phyloP scores from a whole-genome alignment of 2,113 vertebrate species.

The Nanorana parkeri region DNA sequence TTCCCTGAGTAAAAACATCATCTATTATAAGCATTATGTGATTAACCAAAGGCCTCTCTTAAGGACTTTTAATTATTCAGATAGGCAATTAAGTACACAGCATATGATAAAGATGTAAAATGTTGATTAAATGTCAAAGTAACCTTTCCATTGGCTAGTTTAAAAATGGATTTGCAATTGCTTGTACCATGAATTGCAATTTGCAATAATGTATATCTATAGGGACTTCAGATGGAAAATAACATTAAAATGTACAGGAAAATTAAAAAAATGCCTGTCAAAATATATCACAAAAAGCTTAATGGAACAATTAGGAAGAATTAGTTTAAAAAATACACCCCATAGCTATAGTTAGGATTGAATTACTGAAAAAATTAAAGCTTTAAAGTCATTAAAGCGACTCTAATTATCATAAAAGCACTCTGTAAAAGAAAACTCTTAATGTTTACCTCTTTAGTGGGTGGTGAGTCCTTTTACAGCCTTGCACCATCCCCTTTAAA shows the following conservation, averaged over 20 bases:
- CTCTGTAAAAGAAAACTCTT: background rate
- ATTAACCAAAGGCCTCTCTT: constrained; percentile 48
- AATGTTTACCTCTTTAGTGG: too few relatives aligned
- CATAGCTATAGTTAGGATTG: too few relatives aligned
- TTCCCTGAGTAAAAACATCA: constrained; percentile 22
- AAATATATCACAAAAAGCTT: background rate
- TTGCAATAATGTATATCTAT: constrained; percentile 34
- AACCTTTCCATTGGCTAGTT: constrained; percentile 55
- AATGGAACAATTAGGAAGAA: background rate
- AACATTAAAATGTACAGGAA: background rate
- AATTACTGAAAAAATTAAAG: too few relatives aligned
- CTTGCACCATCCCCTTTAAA: too few relatives aligned
- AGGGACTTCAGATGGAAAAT: constrained; percentile 14
- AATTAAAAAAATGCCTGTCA: constrained; percentile 4
- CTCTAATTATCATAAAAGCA: background rate
- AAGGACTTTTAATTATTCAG: constrained; percentile 54
- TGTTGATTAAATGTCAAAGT: constrained; percentile 57
- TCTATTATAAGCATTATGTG: constrained; percentile 51
- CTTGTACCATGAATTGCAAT: constrained; percentile 13
- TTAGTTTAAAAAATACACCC: background rate
- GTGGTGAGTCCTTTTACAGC: too few relatives aligned
- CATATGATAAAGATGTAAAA: constrained; percentile 48
- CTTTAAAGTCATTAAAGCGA: background rate
- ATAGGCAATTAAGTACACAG: constrained; percentile 52
- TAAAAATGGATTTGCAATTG: constrained; percentile 41